Percentiles rank a stretch among this genome's conserved stretches.
Evolutionary conservation across 2,113 vertebrate species (phyloP).

Genomic region (Pan troglodytes): DNA sequence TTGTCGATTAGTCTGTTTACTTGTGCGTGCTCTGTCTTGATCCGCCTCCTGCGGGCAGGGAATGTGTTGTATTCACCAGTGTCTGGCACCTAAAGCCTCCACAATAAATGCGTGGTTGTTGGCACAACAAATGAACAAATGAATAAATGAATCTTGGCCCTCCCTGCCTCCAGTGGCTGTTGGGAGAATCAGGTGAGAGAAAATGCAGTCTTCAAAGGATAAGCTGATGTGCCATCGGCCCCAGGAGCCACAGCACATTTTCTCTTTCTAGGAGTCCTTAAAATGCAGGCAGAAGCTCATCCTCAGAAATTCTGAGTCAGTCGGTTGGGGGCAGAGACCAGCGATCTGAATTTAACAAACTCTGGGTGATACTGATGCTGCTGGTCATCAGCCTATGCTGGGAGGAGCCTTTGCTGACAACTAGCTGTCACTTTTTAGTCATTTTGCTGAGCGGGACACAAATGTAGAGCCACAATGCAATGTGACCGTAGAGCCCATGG

Average conservation of each 20-base stretch:
- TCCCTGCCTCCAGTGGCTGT: neutral
- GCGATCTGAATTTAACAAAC: neutral
- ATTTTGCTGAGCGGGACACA: neutral
- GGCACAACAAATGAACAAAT: neutral
- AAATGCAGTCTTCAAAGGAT: neutral
- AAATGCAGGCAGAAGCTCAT: neutral
- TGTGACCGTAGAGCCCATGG: neutral
- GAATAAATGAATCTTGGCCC: neutral
- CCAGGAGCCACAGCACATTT: neutral
- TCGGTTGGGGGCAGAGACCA: neutral
- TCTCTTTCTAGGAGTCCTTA: neutral
- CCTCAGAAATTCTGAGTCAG: neutral
- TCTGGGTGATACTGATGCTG: neutral
- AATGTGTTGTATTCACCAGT: neutral
- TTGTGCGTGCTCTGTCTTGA: neutral
- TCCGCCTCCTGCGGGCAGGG: neutral
- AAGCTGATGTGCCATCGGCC: neutral
- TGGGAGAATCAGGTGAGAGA: neutral
- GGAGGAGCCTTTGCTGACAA: neutral
- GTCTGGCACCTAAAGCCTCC: neutral
- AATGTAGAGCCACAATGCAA: no score
- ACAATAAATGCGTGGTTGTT: fast-evolving
- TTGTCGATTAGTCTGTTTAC: fast-evolving
- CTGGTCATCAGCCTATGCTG: neutral
- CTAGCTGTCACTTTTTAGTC: neutral